Percentiles rank a stretch among this genome's conserved stretches.
Evolutionary conservation across 2,888 invertebrate species (phyloP).

Genomic region (Adineta ricciae): DNA sequence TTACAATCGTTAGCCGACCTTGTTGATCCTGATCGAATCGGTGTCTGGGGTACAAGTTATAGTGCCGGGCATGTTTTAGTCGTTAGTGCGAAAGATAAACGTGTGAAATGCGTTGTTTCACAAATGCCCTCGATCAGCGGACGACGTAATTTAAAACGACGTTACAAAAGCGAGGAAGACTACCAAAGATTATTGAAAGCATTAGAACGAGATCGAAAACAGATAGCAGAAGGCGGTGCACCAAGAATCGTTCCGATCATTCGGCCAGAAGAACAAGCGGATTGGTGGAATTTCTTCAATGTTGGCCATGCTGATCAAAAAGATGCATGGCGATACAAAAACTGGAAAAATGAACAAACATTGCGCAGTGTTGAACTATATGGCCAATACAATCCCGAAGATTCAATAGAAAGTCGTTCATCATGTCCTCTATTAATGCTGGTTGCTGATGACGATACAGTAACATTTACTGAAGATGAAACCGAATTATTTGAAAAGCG

Average conservation of each 20-base stretch:
- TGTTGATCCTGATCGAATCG: background rate
- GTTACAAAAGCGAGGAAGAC: background rate
- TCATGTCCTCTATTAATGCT: background rate
- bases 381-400: background rate
- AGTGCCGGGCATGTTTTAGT: background rate
- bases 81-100: background rate
- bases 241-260: background rate
- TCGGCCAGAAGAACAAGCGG: background rate
- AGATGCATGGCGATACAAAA: background rate
- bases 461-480: background rate
- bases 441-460: background rate
- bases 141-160: background rate
- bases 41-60: background rate
- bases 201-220: background rate
- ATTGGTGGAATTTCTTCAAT: background rate
- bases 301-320: background rate
- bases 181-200: background rate
- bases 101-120: conserved; percentile 4
- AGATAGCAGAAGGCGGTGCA: background rate
- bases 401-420: background rate
- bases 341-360: background rate
- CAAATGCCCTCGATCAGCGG: background rate
- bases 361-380: background rate
- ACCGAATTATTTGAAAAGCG: background rate
- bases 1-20: background rate